Base-by-base conservation (phyloP, 1,140 invertebrate genomes). In the Meloidogyne floridensis region DNA sequence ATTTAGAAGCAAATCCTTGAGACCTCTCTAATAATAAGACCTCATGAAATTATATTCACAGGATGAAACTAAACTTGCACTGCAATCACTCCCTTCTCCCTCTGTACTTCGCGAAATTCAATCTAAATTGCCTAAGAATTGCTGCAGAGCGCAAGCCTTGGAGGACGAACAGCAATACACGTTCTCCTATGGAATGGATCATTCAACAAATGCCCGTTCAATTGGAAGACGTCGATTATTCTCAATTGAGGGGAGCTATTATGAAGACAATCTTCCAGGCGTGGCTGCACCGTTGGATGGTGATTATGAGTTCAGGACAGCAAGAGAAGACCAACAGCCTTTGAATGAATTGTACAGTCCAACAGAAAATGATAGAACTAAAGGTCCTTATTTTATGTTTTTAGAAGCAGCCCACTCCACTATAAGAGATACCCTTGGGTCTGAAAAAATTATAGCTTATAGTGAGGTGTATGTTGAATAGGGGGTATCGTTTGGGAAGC, bases 161-260 rank as follows among this genome's bases (percentile, higher is more conserved):
- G n/a, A 15, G 2, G 71, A 85, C 7, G 84, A 86, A 47, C 13
- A 59, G 15, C 56, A 59, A 59, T 84, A 86, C 71, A 85, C 80
- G 47, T 54, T 86, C n/a, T 87, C 85, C 10, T 87, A 87, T 54
- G 86, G 86, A 42, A 83, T 86, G 70, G 86, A 86, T 18, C 53
- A 72, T 9, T 81, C 84, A 71, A 70, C 83, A 78, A 82, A 81
- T 53, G 59, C 77, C 43, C 69, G 77, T 75, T 6, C 51, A 56
- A 32, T 2, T 65, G 32, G 54, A 53, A 77, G 15, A 73, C 80
- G 13, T 42, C 75, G 47, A 78, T 72, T 20, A 80, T 71, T 72
- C 8, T 78, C 77, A 4, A 80, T 90, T 56, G 87, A 88, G 73
- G 88, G 89, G 20, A 86, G 86, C 10, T 90, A 89, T 69, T 89